phyloP scores from a whole-genome alignment of 2,888 invertebrate species.

The Drosophila stalkeri region DNA sequence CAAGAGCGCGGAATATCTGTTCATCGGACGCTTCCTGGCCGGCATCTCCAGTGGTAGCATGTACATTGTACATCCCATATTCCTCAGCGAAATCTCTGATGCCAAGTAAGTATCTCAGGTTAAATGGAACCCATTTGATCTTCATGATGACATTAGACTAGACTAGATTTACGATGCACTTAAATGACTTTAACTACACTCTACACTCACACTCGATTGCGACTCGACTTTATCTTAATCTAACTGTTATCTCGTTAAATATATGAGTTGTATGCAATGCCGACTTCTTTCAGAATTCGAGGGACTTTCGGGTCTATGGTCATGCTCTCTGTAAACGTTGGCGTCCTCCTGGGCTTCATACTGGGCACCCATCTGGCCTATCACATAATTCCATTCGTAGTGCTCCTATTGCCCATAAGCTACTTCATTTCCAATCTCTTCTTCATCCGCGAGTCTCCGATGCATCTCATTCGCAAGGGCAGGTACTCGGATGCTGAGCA shows the following conservation, averaged over 20 bases:
- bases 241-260: background rate
- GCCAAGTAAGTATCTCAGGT: conserved; percentile 58
- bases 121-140: background rate
- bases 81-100: conserved; percentile 75
- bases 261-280: background rate
- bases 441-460: conserved; percentile 81
- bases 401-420: conserved; percentile 66
- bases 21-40: conserved; percentile 65
- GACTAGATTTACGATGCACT: background rate
- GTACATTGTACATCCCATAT: conserved; percentile 76
- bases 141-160: background rate
- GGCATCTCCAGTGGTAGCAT: conserved; percentile 75
- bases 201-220: background rate
- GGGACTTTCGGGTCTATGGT: conserved; percentile 81
- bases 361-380: conserved; percentile 76
- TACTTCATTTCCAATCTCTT: conserved; percentile 64
- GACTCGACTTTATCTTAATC: background rate
- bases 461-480: conserved; percentile 71
- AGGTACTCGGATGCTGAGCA: conserved; percentile 69
- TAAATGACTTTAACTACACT: background rate
- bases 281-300: conserved; percentile 73
- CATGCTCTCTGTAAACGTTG: conserved; percentile 79
- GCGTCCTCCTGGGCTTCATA: conserved; percentile 80
- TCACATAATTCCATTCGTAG: conserved; percentile 69
- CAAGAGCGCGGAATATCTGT: conserved; percentile 60